Conservation (phyloP, 2,888 invertebrate genomes). For the Shargacucullia verbasci region DNA sequence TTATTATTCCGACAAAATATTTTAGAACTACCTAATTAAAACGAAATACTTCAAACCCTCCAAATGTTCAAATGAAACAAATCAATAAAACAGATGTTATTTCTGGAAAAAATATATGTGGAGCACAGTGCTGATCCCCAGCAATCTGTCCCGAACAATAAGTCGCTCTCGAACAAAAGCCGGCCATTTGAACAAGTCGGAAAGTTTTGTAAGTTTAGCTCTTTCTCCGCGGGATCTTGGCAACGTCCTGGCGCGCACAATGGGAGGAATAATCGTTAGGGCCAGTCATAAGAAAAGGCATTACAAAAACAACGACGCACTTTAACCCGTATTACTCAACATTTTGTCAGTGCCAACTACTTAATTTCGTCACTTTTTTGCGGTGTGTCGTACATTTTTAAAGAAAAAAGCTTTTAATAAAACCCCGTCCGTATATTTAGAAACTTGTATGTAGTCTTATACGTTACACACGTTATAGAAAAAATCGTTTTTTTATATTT, state of each 20-base stretch:
- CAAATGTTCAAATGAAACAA: slow-evolving; percentile 4
- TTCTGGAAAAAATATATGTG: slow-evolving; percentile 70
- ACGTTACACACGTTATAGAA: too few species aligned
- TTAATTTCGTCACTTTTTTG: slow-evolving; percentile 66
- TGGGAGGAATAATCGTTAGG: slow-evolving; percentile 87
- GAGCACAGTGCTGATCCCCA: slow-evolving; percentile 79
- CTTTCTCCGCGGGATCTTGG: slow-evolving; percentile 85
- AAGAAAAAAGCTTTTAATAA: too few species aligned
- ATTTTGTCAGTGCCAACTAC: slow-evolving; percentile 80
- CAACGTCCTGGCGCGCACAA: slow-evolving; percentile 82
- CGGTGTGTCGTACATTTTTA: not conserved
- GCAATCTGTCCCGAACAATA: slow-evolving; percentile 89
- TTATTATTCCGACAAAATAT: too few species aligned
- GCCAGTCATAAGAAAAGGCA: slow-evolving; percentile 84
- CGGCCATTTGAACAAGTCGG: slow-evolving; percentile 88
- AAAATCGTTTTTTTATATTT: too few species aligned
- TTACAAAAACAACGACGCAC: slow-evolving; percentile 86
- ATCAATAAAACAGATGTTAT: slow-evolving; percentile 44
- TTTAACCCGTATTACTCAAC: slow-evolving; percentile 80
- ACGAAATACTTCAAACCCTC: not conserved
- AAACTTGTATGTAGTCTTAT: too few species aligned
- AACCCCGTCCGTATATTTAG: too few species aligned
- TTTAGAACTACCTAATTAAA: too few species aligned
- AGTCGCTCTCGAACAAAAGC: slow-evolving; percentile 88
- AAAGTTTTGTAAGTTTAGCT: slow-evolving; percentile 88